Evolutionary conservation across 2,113 vertebrate species (phyloP).

Genomic region (Gasterosteus aculeatus): DNA sequence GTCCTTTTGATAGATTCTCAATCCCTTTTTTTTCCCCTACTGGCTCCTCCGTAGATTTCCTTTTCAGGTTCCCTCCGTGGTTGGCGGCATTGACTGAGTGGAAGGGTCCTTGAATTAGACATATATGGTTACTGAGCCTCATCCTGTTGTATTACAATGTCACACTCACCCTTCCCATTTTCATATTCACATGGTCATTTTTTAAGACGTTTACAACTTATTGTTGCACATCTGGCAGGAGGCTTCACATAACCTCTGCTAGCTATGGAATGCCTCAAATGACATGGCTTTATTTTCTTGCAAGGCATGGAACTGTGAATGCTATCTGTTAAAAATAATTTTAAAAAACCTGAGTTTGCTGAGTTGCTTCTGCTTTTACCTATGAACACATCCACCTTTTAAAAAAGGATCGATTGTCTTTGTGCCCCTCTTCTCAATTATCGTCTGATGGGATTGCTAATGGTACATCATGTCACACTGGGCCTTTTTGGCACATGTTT

Average conservation of each 20-base stretch:
- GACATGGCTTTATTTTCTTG: not conserved
- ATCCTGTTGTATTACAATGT: conserved; percentile 32
- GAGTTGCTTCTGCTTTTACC: conserved; percentile 21
- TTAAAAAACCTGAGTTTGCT: conserved; percentile 1
- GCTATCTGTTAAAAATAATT: conserved; percentile 25
- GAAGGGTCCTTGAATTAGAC: conserved; percentile 17
- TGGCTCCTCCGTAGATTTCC: conserved; percentile 37
- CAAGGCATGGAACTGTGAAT: conserved; percentile 8
- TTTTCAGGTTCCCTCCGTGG: conserved; percentile 28
- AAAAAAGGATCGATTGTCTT: conserved; percentile 33
- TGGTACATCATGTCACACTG: conserved; percentile 47
- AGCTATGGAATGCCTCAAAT: not conserved
- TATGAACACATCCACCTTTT: conserved; percentile 16
- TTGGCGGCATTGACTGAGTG: conserved; percentile 26
- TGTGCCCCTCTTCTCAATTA: conserved; percentile 63
- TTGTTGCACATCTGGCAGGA: not conserved
- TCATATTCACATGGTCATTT: conserved; percentile 18
- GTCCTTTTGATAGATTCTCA: conserved; percentile 55
- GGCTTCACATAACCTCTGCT: not conserved
- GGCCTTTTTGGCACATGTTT: conserved; percentile 45
- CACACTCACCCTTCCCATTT: conserved; percentile 7
- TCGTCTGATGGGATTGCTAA: conserved; percentile 61
- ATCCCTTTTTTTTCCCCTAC: conserved; percentile 42
- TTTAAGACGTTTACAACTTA: not conserved
- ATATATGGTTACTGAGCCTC: conserved; percentile 36